Evolutionary conservation across 2,113 vertebrate species (phyloP).

Genomic region (Chelonoidis abingdonii): DNA sequence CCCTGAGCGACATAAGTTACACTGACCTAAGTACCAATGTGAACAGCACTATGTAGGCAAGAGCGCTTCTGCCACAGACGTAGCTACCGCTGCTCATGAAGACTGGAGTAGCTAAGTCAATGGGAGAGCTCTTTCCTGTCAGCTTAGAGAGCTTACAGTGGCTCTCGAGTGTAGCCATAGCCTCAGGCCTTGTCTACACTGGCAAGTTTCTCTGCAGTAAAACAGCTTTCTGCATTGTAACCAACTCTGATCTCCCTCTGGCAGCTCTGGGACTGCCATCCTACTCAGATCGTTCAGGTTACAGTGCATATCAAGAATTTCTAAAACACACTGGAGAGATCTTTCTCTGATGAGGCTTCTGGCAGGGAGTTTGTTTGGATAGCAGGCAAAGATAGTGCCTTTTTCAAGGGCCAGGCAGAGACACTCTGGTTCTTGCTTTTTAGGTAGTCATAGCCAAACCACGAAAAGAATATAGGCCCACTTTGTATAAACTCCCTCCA

Average conservation of each 20-base stretch:
- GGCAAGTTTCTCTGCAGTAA: no score
- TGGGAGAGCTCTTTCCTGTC: not conserved
- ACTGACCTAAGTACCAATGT: not conserved
- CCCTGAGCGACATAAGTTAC: not conserved
- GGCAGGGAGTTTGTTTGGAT: not conserved
- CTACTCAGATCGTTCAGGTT: not conserved
- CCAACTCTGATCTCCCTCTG: no score
- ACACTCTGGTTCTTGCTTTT: not conserved
- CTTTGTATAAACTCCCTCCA: not conserved
- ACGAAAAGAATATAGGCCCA: not conserved
- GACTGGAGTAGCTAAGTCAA: not conserved
- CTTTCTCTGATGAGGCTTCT: not conserved
- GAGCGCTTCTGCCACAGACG: not conserved
- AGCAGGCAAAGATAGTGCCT: not conserved
- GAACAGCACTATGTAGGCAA: not conserved
- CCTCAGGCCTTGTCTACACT: not conserved
- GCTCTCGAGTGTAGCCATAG: not conserved
- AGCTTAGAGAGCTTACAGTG: not conserved
- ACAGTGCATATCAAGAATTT: not conserved
- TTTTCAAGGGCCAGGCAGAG: slow-evolving; percentile 1
- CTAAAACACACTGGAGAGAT: not conserved
- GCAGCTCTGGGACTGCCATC: not conserved
- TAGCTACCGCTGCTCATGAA: not conserved
- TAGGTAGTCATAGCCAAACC: not conserved
- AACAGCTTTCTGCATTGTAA: no score